A percentile compares a stretch with the other conserved stretches of the same genome.
phyloP scores from a whole-genome alignment of 2,797 vertebrate genomes.

The Caiman crocodilus region DNA sequence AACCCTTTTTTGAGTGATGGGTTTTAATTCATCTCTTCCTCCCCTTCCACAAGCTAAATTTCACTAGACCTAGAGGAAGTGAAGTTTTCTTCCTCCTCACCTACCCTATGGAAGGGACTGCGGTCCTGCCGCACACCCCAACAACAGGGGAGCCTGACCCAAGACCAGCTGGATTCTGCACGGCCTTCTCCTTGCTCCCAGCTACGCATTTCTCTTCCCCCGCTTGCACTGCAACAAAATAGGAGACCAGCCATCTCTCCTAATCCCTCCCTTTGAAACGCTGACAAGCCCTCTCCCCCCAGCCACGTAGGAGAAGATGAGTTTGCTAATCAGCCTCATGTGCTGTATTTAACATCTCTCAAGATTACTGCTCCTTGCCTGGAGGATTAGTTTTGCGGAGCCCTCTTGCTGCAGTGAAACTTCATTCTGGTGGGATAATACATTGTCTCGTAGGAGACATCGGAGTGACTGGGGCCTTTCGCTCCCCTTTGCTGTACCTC shows the following conservation, averaged over 20 bases:
- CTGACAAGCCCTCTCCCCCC: not conserved
- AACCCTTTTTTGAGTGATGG: no score
- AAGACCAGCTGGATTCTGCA: accelerated
- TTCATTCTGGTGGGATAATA: accelerated
- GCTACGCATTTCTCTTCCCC: not conserved
- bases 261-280: not conserved
- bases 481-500: not conserved
- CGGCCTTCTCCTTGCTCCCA: accelerated
- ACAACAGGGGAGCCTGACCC: not conserved
- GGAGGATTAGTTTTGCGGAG: not conserved
- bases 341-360: not conserved
- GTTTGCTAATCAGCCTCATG: accelerated
- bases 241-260: not conserved
- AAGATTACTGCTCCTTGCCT: accelerated
- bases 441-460: not conserved
- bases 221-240: not conserved
- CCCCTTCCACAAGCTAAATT: not conserved
- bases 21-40: no score
- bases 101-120: no score
- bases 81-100: accelerated
- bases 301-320: not conserved
- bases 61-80: not conserved
- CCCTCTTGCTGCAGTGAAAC: not conserved
- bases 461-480: not conserved
- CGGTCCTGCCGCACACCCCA: not conserved